Evolutionary conservation across 2,888 invertebrate species (phyloP), one percentile per base, ranked within the genome.

Genomic region (Drosophila tripunctata): DNA sequence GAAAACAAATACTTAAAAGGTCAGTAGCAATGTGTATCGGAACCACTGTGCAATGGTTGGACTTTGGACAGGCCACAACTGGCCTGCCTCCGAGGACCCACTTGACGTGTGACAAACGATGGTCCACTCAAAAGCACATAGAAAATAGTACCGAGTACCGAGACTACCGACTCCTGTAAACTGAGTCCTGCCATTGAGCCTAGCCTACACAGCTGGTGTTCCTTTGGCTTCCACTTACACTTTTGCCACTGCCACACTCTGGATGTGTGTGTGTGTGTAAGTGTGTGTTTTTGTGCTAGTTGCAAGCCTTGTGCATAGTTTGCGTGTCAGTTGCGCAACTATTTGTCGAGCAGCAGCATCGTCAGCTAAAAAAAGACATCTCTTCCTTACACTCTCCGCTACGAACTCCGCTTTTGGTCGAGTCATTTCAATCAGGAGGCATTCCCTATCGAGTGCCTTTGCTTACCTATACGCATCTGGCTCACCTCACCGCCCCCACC

Each of bases 261-360:
- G 21, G 41, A 8, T 22, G 15, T 14, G 55, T 14, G 10, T 36
- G n/a, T 10, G 8, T 17, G 38, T 24, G 14, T 15, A 22, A 41
- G 33, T 47, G 50, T 58, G 45, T 70, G 44, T 40, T 36, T 33
- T 8, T 75, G 72, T 67, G 75, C 74, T 64, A 76, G 76, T 64
- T 72, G 73, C 78, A 76, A 70, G 70, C 48, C 48, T 50, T 50
- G 61, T 60, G 75, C 77, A 64, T 77, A 68, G 75, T 70, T 75
- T 67, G 77, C 74, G 58, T 81, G 74, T 78, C 74, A 80, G 80
- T 83, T 80, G 83, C 67, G 76, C 80, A 83, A 83, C 83, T 81
- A 81, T 81, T 83, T 81, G 78, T 77, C 77, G 64, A 72, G 56
- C 68, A 56, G 44, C 35, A 36, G 35, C 50, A 40, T 17, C 33